These are phyloP conservation scores for Clostera curtula DNA, from an alignment of 2,888 invertebrate species.

Conservation along the genomic window DNA sequence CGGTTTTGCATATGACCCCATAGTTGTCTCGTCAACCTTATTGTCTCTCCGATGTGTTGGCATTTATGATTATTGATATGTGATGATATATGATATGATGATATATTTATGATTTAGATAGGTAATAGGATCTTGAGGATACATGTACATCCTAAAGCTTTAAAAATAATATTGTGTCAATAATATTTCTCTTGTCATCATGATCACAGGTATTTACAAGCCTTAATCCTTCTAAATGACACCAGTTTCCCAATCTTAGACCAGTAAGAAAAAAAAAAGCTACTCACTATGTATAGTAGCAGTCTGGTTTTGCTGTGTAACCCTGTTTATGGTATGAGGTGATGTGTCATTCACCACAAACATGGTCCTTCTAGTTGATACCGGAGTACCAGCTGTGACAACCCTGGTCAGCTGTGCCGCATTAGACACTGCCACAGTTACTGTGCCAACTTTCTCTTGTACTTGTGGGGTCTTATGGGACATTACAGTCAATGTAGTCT, in stretches of 20 bases:
- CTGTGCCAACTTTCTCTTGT: conserved; percentile 65
- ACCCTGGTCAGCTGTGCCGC: conserved; percentile 63
- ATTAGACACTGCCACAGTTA: conserved; percentile 58
- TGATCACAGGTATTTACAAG: too few relatives aligned
- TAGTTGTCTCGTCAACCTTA: too few relatives aligned
- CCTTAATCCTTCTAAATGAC: too few relatives aligned
- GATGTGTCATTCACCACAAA: conserved; percentile 67
- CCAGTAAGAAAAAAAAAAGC: neutral
- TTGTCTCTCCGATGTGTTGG: too few relatives aligned
- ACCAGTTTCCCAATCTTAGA: neutral
- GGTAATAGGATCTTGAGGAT: too few relatives aligned
- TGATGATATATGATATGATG: too few relatives aligned
- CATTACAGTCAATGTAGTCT: conserved; percentile 69
- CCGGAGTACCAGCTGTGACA: conserved; percentile 53
- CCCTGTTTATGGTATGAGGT: conserved; percentile 56
- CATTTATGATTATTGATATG: too few relatives aligned
- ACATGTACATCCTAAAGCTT: too few relatives aligned
- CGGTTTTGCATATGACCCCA: too few relatives aligned
- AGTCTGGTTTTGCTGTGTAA: conserved; percentile 65
- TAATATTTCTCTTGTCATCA: too few relatives aligned
- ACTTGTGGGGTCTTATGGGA: conserved; percentile 68
- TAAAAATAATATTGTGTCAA: too few relatives aligned
- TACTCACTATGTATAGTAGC: conserved; percentile 66
- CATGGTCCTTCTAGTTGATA: conserved; percentile 56
- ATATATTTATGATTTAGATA: too few relatives aligned